Base-by-base conservation (phyloP, 1,140 invertebrate species). In the Monomorium pharaonis region DNA sequence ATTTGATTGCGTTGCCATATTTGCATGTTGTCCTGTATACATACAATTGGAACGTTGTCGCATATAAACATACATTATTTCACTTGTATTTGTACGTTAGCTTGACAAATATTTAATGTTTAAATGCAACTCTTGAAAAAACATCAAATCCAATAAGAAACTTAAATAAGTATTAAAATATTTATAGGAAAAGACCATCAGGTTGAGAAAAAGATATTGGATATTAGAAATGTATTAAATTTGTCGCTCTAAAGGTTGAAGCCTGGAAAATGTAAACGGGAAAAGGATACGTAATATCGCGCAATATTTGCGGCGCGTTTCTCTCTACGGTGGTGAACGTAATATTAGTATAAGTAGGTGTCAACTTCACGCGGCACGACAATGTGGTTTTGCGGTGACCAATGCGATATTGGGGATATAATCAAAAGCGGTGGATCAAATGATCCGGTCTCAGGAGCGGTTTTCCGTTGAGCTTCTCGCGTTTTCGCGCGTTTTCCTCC, bases 371-470 rank as follows among this genome's bases (percentile, higher is more conserved):
- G 16, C 42, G 54, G 16, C 21, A 42, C 18, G 16, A 33, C 18
- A 58, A 24, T 10, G 5, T 12, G 33, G 24, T 76, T 76, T 62
- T 76, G 37, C 56, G 47, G 69, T n/a, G 47, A 72, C 7, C 33
- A 21, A 42, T 44, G 42, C 7, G 37, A 42, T 63, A 62, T 62
- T 30, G 30, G 65, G 49, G 27, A 12, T 24, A 21, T 47, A 65
- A 84, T 49, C n/a, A 62, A n/a, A 56, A 42, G 27, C 14, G 27
- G 33, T 70, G 21, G 51, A 77, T 67, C 81, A 37, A 77, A 78
- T 54, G 62, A 76, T 62, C 54, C 56, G 3, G 4, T 33, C 44
- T 21, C 42, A 47, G 33, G n/a, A 10, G 18, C 9, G 6, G n/a
- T 14, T 77, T n/a, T 6, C 27, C 6, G 7, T 54, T 24, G 24